Conservation (phyloP, 2,888 invertebrate species). For the Nemotelus pantherinus region DNA sequence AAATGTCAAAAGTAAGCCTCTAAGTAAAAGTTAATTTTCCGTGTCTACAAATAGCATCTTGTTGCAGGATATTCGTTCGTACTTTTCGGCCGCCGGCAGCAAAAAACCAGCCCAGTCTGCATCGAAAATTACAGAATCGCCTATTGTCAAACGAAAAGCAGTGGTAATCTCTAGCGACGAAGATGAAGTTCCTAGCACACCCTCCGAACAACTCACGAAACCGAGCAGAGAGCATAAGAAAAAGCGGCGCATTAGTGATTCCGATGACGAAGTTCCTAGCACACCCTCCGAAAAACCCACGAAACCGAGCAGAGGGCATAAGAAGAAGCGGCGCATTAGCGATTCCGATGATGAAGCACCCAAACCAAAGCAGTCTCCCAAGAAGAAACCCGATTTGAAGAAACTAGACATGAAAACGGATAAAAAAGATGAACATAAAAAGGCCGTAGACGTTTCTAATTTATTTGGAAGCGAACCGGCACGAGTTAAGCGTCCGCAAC, state of each 20-base stretch:
- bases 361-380: conserved; percentile 48
- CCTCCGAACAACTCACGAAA: conserved; percentile 57
- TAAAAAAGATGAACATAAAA: conserved; percentile 61
- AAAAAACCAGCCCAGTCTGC: conserved; percentile 55
- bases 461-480: conserved; percentile 73
- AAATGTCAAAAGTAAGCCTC: background rate
- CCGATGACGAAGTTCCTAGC: conserved; percentile 66
- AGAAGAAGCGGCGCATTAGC: conserved; percentile 59
- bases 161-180: conserved; percentile 67
- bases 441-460: conserved; percentile 66
- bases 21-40: background rate
- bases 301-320: conserved; percentile 48
- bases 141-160: conserved; percentile 61
- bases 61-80: conserved; percentile 73
- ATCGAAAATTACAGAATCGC: conserved; percentile 47
- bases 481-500: conserved; percentile 66
- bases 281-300: conserved; percentile 61
- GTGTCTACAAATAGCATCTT: background rate
- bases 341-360: conserved; percentile 67
- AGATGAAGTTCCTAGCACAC: conserved; percentile 70
- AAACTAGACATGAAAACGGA: conserved; percentile 56
- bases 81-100: conserved; percentile 64
- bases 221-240: conserved; percentile 51
- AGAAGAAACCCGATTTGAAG: conserved; percentile 55
- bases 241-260: conserved; percentile 60